phyloP scores from a whole-genome alignment of 2,888 invertebrate species.

The Scelioninae gen. 2 region DNA sequence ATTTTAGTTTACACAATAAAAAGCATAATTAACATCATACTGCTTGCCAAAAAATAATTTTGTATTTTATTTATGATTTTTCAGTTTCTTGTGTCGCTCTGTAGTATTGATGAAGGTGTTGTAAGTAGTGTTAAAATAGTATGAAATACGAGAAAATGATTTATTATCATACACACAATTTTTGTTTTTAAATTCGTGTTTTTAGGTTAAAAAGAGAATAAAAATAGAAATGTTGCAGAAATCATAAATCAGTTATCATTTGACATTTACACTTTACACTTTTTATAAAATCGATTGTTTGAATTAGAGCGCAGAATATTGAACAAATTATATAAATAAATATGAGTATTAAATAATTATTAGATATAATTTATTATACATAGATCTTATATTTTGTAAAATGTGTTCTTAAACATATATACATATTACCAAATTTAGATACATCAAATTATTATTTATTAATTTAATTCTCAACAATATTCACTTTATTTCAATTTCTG shows the following conservation, averaged over 20 bases:
- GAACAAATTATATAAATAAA: too few relatives aligned
- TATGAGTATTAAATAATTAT: too few relatives aligned
- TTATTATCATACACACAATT: conserved; percentile 10
- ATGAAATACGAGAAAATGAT: conserved; percentile 15
- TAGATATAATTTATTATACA: too few relatives aligned
- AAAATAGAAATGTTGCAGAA: not conserved
- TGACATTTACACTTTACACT: too few relatives aligned
- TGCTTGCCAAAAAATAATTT: conserved; percentile 29
- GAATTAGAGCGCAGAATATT: too few relatives aligned
- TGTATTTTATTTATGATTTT: conserved; percentile 18
- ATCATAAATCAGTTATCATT: not conserved
- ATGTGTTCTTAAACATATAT: too few relatives aligned
- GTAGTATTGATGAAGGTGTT: conserved; percentile 18
- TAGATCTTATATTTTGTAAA: too few relatives aligned
- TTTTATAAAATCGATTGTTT: too few relatives aligned
- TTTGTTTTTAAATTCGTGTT: conserved; percentile 28
- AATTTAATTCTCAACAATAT: too few relatives aligned
- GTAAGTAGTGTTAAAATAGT: conserved; percentile 35
- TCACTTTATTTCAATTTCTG: too few relatives aligned
- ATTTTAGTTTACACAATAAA: conserved; percentile 2
- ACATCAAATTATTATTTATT: too few relatives aligned
- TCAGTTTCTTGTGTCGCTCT: conserved; percentile 16
- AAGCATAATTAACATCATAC: not conserved
- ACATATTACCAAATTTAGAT: too few relatives aligned
- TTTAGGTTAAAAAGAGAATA: conserved; percentile 2